Percentiles rank a stretch among this genome's conserved stretches.
phyloP scores from a whole-genome alignment of 2,888 invertebrate genomes.

The Tholera decimalis region DNA sequence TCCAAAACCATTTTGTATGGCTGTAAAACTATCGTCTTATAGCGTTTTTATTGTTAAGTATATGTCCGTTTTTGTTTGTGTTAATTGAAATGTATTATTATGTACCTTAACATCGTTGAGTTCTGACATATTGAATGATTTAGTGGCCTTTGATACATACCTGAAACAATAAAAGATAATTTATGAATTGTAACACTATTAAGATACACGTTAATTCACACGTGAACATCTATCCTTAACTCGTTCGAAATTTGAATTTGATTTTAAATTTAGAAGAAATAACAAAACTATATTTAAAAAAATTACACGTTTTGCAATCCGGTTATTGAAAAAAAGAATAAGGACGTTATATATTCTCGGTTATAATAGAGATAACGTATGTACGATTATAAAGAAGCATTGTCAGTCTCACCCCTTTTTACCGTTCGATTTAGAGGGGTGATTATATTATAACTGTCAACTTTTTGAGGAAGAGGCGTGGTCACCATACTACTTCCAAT shows the following conservation, averaged over 20 bases:
- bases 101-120: conserved; percentile 33
- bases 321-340: conserved; percentile 27
- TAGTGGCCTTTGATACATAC: conserved; percentile 66
- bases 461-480: conserved; percentile 86
- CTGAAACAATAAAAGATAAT: conserved; percentile 66
- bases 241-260: conserved; percentile 24
- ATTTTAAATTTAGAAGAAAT: conserved; percentile 10
- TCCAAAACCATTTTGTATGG: conserved; percentile 64
- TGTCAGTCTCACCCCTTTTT: conserved; percentile 61
- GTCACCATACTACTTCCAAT: conserved; percentile 83
- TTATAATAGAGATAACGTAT: conserved; percentile 41
- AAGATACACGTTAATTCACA: conserved; percentile 23
- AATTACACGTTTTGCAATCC: conserved; percentile 6
- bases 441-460: conserved; percentile 83
- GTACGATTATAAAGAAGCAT: conserved; percentile 41
- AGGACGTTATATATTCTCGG: conserved; percentile 13
- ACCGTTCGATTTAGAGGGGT: conserved; percentile 70
- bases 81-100: conserved; percentile 47
- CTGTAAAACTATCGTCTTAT: conserved; percentile 51
- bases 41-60: conserved; percentile 50
- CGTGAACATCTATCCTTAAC: conserved; percentile 9
- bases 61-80: conserved; percentile 34
- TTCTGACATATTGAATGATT: conserved; percentile 35
- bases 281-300: conserved; percentile 16
- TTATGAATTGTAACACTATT: conserved; percentile 27